Percentiles rank a stretch among this genome's conserved stretches.
Evolutionary conservation across 2,888 invertebrate species (phyloP).

Genomic region (Polymixis lichenea): DNA sequence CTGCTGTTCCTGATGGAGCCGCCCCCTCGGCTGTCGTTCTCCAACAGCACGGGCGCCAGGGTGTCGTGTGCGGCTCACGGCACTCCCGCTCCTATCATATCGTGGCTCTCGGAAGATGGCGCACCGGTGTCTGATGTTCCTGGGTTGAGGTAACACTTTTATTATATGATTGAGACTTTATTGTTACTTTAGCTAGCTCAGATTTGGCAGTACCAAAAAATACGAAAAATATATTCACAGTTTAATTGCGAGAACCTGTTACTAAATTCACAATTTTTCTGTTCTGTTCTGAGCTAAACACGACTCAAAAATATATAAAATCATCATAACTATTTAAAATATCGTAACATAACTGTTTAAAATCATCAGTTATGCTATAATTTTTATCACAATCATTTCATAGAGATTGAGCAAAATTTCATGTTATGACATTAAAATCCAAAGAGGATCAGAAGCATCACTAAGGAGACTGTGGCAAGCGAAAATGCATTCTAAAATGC

Average conservation of each 20-base stretch:
- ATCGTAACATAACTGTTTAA: not conserved
- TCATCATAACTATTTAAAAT: too few species aligned
- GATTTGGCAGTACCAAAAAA: not conserved
- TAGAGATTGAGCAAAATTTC: not conserved
- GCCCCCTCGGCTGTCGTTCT: conserved; percentile 93
- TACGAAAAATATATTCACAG: not conserved
- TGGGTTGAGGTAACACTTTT: conserved; percentile 92
- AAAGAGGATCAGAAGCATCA: not conserved
- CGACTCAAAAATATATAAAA: not conserved
- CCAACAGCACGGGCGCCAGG: conserved; percentile 94
- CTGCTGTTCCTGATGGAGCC: conserved; percentile 94
- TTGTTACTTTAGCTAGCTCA: not conserved
- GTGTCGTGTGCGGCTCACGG: conserved; percentile 95
- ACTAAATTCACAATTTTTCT: not conserved
- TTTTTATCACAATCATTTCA: not conserved
- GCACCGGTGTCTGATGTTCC: conserved; percentile 93
- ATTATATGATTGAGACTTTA: not conserved
- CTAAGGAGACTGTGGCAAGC: conserved; percentile 4
- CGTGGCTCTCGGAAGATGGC: conserved; percentile 94
- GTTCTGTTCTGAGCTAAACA: not conserved
- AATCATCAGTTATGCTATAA: not conserved
- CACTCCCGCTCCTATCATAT: conserved; percentile 93
- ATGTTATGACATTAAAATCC: not conserved
- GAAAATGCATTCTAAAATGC: conserved; percentile 46
- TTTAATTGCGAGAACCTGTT: too few species aligned